phyloP scores from a whole-genome alignment of 2,797 vertebrate species.

The Macropodus opercularis region DNA sequence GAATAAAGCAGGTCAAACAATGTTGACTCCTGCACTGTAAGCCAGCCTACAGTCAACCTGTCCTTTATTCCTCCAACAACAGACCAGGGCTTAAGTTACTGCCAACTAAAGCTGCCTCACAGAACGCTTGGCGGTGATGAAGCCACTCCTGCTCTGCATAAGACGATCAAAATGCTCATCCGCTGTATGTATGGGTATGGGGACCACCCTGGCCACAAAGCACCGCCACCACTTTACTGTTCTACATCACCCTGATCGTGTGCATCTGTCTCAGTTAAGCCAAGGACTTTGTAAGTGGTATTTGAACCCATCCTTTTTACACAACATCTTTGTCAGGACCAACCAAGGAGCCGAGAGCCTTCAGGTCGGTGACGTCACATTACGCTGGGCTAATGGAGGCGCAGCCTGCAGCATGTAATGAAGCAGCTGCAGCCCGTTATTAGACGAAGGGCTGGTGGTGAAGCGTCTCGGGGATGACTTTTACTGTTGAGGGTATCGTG shows the following conservation, averaged over 20 bases:
- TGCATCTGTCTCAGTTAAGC: not conserved
- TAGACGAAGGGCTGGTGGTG: not conserved
- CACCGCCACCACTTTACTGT: no score
- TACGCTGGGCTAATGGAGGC: not conserved
- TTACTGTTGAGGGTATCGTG: not conserved
- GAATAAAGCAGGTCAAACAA: conserved; percentile 79
- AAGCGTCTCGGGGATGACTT: not conserved
- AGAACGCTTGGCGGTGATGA: no score
- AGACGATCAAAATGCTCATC: not conserved
- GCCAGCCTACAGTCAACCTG: conserved; percentile 75
- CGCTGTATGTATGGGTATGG: no score
- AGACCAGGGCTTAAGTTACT: conserved; percentile 62
- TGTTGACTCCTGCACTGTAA: conserved; percentile 77
- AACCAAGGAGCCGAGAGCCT: conserved; percentile 6
- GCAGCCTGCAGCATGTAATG: not conserved
- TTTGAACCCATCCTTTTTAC: conserved; percentile 6
- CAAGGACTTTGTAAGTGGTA: not conserved
- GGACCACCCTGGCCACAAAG: no score
- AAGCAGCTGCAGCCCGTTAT: not conserved
- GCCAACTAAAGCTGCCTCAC: conserved; percentile 39
- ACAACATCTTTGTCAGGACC: not conserved
- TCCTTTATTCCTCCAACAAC: conserved; percentile 73
- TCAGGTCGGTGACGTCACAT: conserved; percentile 3
- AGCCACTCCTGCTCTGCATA: no score
- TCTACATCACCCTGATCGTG: not conserved